Base-by-base conservation (phyloP, 1,140 invertebrate species). In the Penaeus vannamei region DNA sequence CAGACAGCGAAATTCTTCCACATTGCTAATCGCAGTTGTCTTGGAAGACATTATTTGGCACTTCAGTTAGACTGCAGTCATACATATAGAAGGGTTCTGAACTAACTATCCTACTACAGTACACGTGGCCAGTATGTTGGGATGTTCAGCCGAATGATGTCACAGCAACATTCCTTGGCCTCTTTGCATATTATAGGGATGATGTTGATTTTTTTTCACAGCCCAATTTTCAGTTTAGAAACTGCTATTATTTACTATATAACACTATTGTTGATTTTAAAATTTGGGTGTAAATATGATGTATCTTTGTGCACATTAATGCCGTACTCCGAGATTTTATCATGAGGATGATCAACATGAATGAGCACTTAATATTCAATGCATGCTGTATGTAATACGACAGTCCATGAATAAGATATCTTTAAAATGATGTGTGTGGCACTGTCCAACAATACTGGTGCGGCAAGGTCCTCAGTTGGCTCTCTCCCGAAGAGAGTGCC, bases 401-500 rank as follows among this genome's bases (percentile, higher is more conserved):
- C 42, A 62, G 32, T 84, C 66, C 60, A 66, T 69, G 62, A 84
- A 84, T 66, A 66, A 19, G 29, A 42, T 66, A 32, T 14, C 26
- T 62, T 26, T 84, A 64, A 14, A 42, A 69, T 84, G 83, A 26
- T 69, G 83, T 36, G 83, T 69, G 83, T 36, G 83, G 26, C 42
- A 76, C 72, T 76, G 72, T 76, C 42, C 83, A 69, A 66, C 61
- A 36, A 69, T 62, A 66, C 83, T 62, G 83, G 83, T 42, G 61
- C 32, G 66, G 46, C 61, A n/a, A 36, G 22, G 85, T 42, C 85
- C 85, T 87, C 62, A 42, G 79, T 66, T 64, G 36, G 62, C 85
- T 81, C 79, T 87, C 85, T 87, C 85, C 53, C 85, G 36, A 26
- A 79, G 76, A 87, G 85, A 87, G 85, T 46, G 42, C 62, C 77